A percentile compares a stretch with the other conserved stretches of the same genome.
These are phyloP conservation scores for Hoplostethus mediterraneus DNA, from an alignment of 2,797 vertebrate genomes.

Conservation along the genomic window DNA sequence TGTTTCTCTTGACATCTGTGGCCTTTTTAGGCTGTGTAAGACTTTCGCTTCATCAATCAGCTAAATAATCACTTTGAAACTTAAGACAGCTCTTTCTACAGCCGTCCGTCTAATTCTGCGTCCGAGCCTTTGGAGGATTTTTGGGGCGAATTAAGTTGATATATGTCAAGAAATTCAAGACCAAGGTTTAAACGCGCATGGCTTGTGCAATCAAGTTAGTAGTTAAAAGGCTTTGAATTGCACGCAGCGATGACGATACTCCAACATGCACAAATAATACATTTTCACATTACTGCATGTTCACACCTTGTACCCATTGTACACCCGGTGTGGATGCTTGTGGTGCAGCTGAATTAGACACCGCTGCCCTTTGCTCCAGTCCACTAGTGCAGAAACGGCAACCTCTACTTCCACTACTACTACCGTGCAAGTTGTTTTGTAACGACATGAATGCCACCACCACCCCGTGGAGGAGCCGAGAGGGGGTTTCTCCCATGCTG, in stretches of 20 bases:
- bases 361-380: not conserved
- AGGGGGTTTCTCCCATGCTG: slow-evolving; percentile 32
- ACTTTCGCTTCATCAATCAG: slow-evolving; percentile 20
- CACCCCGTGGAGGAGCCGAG: slow-evolving; percentile 33
- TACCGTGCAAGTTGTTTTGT: slow-evolving; percentile 8
- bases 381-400: not conserved
- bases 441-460: slow-evolving; percentile 17
- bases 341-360: not conserved
- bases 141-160: not conserved
- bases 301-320: not conserved
- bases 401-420: not conserved
- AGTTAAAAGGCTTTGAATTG: not conserved
- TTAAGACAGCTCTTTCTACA: not conserved
- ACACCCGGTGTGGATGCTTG: not conserved
- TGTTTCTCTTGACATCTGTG: slow-evolving; percentile 22
- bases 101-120: slow-evolving; percentile 1
- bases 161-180: no score
- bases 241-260: not conserved
- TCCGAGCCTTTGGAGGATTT: not conserved
- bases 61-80: not conserved
- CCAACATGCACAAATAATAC: not conserved
- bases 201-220: not conserved
- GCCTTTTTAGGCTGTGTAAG: slow-evolving; percentile 19
- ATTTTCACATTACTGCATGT: not conserved
- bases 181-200: no score